Evolutionary conservation across 2,888 invertebrate species (phyloP).

Genomic region (Malthinus flaveolus): DNA sequence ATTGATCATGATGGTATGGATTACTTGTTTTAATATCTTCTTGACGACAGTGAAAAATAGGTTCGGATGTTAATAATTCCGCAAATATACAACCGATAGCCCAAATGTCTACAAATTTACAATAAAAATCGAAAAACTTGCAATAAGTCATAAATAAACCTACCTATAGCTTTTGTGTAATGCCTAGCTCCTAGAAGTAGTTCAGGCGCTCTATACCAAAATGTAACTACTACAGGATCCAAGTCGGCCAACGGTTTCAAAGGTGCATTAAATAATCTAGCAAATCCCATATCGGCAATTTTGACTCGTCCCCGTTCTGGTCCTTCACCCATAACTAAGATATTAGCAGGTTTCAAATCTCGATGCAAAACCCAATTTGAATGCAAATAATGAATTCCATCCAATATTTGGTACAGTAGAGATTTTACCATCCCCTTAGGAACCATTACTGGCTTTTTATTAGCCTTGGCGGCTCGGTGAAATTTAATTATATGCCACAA

Average conservation of each 20-base stretch:
- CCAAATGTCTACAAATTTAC: constrained; percentile 80
- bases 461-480: constrained; percentile 96
- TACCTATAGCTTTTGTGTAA: constrained; percentile 97
- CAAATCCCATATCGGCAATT: constrained; percentile 99
- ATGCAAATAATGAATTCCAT: constrained; percentile 98
- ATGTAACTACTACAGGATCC: constrained; percentile 99
- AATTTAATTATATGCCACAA: constrained; percentile 99
- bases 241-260: constrained; percentile 96
- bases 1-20: constrained; percentile 98
- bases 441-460: constrained; percentile 94
- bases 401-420: constrained; percentile 94
- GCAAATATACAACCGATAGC: constrained; percentile 99
- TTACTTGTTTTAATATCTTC: constrained; percentile 99
- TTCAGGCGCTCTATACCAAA: constrained; percentile 99
- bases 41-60: constrained; percentile 98
- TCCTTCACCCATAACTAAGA: constrained; percentile 99
- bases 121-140: not conserved
- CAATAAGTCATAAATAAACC: constrained; percentile 1
- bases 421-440: constrained; percentile 98
- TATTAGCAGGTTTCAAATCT: constrained; percentile 98
- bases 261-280: constrained; percentile 95
- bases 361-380: constrained; percentile 98
- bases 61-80: constrained; percentile 97
- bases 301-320: constrained; percentile 95
- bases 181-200: constrained; percentile 91